Evolutionary conservation across 1,140 invertebrate species (phyloP).

Genomic region (Drosophila repletoides): DNA sequence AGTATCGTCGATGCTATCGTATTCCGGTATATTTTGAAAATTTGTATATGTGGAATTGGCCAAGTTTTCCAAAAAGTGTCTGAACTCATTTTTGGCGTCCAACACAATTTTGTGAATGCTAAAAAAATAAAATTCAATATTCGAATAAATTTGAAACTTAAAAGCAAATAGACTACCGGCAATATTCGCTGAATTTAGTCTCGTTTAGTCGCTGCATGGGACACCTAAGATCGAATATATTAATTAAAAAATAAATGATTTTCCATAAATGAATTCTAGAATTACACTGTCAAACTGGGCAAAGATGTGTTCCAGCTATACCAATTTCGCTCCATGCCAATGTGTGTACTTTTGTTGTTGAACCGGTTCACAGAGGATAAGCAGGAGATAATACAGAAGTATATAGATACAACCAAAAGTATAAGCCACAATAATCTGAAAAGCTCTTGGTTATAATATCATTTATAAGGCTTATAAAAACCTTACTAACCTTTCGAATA

Average conservation of each 20-base stretch:
- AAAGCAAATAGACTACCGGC: constrained; percentile 77
- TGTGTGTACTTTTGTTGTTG: constrained; percentile 83
- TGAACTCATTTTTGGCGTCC: constrained; percentile 47
- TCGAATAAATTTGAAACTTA: not conserved
- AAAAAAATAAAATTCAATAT: not conserved
- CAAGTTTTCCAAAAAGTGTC: constrained; percentile 68
- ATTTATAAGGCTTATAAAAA: not conserved
- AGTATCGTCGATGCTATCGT: constrained; percentile 41
- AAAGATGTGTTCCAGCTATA: constrained; percentile 88
- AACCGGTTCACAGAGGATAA: constrained; percentile 68
- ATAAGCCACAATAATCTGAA: constrained; percentile 65
- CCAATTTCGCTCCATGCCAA: constrained; percentile 87
- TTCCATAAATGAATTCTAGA: not conserved
- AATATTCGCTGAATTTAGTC: constrained; percentile 80
- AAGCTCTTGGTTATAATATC: not conserved
- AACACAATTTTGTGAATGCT: constrained; percentile 31
- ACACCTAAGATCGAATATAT: constrained; percentile 68
- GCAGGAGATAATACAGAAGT: constrained; percentile 54
- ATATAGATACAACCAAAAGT: constrained; percentile 54
- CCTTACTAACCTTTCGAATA: constrained; percentile 63
- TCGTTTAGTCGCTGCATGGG: constrained; percentile 82
- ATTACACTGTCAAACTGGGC: constrained; percentile 83
- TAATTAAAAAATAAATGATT: not conserved
- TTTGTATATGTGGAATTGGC: constrained; percentile 77
- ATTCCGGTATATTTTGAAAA: constrained; percentile 69